Evolutionary conservation across 2,888 invertebrate species (phyloP), one percentile per base, ranked within the genome.

Genomic region (Lacanobia wlatinum): DNA sequence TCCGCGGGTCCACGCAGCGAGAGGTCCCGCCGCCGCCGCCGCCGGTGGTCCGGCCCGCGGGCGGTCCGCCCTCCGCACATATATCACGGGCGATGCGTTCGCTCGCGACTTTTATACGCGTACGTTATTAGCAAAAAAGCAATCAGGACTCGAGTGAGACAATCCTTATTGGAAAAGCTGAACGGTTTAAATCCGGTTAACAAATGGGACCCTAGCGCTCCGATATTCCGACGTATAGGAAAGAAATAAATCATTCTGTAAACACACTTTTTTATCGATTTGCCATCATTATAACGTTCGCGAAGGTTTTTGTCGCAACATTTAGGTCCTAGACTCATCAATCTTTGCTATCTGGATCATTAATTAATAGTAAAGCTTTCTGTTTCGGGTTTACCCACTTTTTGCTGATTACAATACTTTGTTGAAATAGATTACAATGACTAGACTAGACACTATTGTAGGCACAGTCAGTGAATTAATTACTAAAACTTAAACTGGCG

Each of bases 1-100:
- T 70, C 64, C 73, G 43, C 65, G 53, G 82, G 61, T 53, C 79
- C 65, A 58, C 89, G 58, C 89, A 86, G 89, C 84, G 84, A 85
- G 87, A 75, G 85, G 84, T 84, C 91, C 78, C 87, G 86, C 28
- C 28, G 3, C 28, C 28, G 28, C 28, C 28, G 28, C 84, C 83
- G 90, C 84, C 81, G 91, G 91, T 91, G 91, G 91, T 91, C 91
- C 84, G 77, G 46, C 53, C 84, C 28, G 52, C 81, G 86, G 88
- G 89, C 86, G 89, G 87, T 73, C 87, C 75, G 65, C 73, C 76
- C 73, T 78, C 73, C 67, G 62, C 64, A 78, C 82, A 84, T 86
- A 86, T 78, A 83, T 86, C 86, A 83, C 78, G 66, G 52, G 56
- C 70, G 73, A 79, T 73, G 77, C 75, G 78, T 81, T 82, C 80